Conservation (phyloP, 1,140 invertebrate genomes). For the Leptestheria dahalacensis region DNA sequence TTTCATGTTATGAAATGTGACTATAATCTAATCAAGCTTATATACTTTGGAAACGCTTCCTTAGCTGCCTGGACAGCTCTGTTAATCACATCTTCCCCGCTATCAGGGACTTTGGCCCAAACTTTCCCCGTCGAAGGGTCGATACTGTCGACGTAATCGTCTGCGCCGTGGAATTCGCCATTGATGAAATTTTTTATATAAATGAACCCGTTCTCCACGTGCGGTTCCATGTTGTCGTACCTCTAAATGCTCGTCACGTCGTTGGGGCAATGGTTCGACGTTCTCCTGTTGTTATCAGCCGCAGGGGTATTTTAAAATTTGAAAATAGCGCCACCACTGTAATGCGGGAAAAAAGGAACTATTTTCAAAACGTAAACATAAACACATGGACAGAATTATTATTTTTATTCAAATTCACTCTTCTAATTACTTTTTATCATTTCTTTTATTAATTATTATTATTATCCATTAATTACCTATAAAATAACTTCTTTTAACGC, state of each 20-base stretch:
- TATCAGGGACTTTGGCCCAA: conserved; percentile 34
- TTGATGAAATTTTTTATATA: conserved; percentile 32
- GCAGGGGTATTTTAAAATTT: background rate
- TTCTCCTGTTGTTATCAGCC: background rate
- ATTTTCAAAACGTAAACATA: background rate
- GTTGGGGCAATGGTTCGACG: too few species aligned
- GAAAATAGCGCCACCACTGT: background rate
- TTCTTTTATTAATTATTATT: too few species aligned
- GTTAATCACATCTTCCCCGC: conserved; percentile 25
- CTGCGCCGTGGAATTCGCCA: conserved; percentile 27
- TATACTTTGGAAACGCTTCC: conserved; percentile 24
- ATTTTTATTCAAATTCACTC: too few species aligned
- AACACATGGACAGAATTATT: too few species aligned
- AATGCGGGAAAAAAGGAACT: background rate
- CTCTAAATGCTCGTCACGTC: background rate
- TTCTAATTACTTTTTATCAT: too few species aligned
- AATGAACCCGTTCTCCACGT: background rate
- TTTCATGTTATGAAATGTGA: background rate
- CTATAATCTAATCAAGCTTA: background rate
- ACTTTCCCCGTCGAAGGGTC: conserved; percentile 36
- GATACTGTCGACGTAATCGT: conserved; percentile 29
- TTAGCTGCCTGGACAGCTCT: conserved; percentile 30
- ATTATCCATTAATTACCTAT: too few species aligned
- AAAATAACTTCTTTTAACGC: too few species aligned
- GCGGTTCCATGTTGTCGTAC: background rate